Conservation (phyloP, 1,140 invertebrate genomes). For the Pygmarrhopalites habei region DNA sequence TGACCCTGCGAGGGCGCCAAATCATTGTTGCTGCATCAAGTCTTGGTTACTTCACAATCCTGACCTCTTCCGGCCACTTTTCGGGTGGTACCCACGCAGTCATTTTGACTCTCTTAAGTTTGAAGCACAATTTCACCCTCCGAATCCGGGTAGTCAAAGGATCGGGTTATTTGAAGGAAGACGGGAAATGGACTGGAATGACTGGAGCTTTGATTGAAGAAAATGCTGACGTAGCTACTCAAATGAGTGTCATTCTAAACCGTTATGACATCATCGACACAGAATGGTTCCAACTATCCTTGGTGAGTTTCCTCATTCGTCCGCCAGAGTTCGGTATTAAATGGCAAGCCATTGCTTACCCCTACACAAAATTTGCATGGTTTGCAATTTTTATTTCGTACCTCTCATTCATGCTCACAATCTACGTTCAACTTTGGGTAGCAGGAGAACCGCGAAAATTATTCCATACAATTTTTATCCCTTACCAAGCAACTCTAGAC, state of each 20-base stretch:
- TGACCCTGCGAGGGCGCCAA: no score
- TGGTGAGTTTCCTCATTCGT: slow-evolving; percentile 20
- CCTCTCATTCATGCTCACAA: background rate
- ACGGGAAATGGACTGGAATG: slow-evolving; percentile 30
- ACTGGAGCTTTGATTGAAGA: slow-evolving; percentile 19
- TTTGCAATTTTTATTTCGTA: slow-evolving; percentile 9
- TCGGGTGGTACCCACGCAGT: no score
- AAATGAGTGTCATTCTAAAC: slow-evolving; percentile 13
- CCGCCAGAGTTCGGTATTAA: slow-evolving; percentile 6
- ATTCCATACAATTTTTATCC: slow-evolving; percentile 15
- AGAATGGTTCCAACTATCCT: slow-evolving; percentile 12
- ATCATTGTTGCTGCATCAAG: no score
- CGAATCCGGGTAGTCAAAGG: no score
- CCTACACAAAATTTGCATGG: slow-evolving; percentile 22
- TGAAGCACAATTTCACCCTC: no score
- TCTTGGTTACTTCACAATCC: no score
- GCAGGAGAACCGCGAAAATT: background rate
- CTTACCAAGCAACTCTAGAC: slow-evolving; percentile 13
- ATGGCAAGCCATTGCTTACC: slow-evolving; percentile 25
- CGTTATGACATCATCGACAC: slow-evolving; percentile 23
- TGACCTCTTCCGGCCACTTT: no score
- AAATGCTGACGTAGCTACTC: slow-evolving; percentile 22
- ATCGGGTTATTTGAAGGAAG: slow-evolving; percentile 8
- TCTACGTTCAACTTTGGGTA: background rate
- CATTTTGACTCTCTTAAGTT: no score